Evolutionary conservation across 2,113 vertebrate genomes (phyloP).

Genomic region (Mystacornis crossleyi): DNA sequence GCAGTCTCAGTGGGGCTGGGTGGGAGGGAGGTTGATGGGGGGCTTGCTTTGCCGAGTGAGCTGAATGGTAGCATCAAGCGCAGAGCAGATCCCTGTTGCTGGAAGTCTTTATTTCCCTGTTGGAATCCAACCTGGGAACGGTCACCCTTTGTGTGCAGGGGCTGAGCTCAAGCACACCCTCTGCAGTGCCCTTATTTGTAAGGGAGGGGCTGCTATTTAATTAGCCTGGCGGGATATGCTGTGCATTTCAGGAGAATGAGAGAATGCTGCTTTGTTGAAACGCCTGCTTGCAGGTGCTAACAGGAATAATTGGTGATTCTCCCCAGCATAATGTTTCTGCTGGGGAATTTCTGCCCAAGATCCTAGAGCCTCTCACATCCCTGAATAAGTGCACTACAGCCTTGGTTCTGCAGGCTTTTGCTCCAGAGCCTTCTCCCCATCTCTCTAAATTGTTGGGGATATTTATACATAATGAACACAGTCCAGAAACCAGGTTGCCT

Average conservation of each 20-base stretch:
- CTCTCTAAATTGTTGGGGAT: neutral
- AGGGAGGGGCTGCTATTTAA: neutral
- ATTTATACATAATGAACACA: neutral
- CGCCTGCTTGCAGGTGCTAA: constrained; percentile 20
- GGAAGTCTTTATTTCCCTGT: neutral
- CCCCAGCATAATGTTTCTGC: neutral
- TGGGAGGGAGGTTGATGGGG: neutral
- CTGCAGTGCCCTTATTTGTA: neutral
- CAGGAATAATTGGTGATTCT: constrained; percentile 27
- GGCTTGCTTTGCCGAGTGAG: neutral
- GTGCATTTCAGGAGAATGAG: neutral
- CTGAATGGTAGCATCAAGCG: neutral
- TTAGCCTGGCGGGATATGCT: neutral
- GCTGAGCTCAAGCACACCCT: neutral
- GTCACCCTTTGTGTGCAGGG: neutral
- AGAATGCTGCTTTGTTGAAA: constrained; percentile 46
- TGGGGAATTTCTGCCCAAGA: neutral
- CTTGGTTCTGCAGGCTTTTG: neutral
- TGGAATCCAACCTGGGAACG: neutral
- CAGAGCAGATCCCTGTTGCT: neutral
- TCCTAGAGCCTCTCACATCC: neutral
- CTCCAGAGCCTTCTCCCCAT: neutral
- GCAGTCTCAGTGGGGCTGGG: neutral
- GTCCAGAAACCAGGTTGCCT: neutral
- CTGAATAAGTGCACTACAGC: neutral